Conservation (phyloP, 2,797 vertebrate genomes). For the Meda fulgida region DNA sequence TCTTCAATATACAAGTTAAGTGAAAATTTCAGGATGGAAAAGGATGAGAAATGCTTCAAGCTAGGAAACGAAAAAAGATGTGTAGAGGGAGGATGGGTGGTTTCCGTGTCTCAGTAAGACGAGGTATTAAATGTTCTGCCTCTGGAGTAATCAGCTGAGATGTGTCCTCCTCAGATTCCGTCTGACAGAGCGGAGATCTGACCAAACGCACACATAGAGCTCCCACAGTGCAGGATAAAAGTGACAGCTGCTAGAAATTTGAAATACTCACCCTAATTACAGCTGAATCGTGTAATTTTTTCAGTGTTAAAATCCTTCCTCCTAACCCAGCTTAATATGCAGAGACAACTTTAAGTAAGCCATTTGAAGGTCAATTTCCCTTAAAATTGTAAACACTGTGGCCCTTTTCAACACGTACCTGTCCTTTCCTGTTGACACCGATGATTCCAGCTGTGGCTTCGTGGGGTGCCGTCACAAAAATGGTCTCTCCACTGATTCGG, state of each 20-base stretch:
- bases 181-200: background rate
- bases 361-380: background rate
- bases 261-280: slow-evolving; percentile 13
- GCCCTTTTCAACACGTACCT: slow-evolving; percentile 76
- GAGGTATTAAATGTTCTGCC: slow-evolving; percentile 25
- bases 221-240: background rate
- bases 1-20: background rate
- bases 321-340: background rate
- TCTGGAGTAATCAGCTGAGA: slow-evolving; percentile 35
- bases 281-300: background rate
- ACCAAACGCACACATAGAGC: background rate
- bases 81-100: slow-evolving; percentile 2
- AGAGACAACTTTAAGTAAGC: background rate
- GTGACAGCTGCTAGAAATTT: slow-evolving; percentile 15
- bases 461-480: slow-evolving; percentile 96
- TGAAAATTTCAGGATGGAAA: background rate
- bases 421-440: slow-evolving; percentile 98
- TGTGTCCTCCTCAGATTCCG: slow-evolving; percentile 24
- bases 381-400: background rate
- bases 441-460: slow-evolving; percentile 98
- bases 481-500: slow-evolving; percentile 97
- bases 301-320: background rate
- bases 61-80: slow-evolving; percentile 9
- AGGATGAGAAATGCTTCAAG: background rate
- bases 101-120: slow-evolving; percentile 28